Conservation (phyloP, 2,888 invertebrate genomes). For the Pomacea canaliculata region DNA sequence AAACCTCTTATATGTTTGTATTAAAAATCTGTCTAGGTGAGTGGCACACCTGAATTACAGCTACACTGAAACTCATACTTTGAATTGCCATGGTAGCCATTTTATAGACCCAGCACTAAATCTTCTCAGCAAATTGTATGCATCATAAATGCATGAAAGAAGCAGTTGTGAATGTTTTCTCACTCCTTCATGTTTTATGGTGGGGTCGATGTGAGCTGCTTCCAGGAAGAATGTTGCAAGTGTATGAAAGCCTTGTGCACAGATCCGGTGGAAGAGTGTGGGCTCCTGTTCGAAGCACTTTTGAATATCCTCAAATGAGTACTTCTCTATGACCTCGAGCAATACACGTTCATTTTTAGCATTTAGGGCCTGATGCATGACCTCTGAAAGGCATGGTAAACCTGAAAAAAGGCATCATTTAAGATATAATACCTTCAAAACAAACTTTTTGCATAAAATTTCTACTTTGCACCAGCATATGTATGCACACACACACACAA, state of each 20-base stretch:
- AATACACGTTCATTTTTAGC: background rate
- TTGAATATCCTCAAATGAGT: background rate
- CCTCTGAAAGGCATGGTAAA: background rate
- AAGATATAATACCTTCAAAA: no score
- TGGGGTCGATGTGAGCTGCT: background rate
- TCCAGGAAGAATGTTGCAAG: background rate
- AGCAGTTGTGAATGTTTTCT: background rate
- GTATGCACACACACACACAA: no score
- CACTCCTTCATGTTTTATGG: slow-evolving; percentile 8
- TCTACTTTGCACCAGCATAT: no score
- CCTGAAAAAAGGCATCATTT: background rate
- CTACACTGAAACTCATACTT: no score
- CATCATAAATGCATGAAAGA: no score
- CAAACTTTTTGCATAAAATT: no score
- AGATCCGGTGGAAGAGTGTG: background rate
- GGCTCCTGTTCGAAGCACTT: slow-evolving; percentile 4
- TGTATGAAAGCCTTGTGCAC: background rate
- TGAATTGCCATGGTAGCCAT: no score
- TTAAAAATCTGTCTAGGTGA: no score
- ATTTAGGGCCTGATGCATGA: background rate
- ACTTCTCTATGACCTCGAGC: background rate
- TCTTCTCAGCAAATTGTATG: no score
- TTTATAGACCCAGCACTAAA: no score
- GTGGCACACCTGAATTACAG: no score
- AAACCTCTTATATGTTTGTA: no score